Evolutionary conservation across 2,797 vertebrate genomes (phyloP), one percentile per base, ranked within the genome.

Genomic region (Hyperoplus immaculatus): DNA sequence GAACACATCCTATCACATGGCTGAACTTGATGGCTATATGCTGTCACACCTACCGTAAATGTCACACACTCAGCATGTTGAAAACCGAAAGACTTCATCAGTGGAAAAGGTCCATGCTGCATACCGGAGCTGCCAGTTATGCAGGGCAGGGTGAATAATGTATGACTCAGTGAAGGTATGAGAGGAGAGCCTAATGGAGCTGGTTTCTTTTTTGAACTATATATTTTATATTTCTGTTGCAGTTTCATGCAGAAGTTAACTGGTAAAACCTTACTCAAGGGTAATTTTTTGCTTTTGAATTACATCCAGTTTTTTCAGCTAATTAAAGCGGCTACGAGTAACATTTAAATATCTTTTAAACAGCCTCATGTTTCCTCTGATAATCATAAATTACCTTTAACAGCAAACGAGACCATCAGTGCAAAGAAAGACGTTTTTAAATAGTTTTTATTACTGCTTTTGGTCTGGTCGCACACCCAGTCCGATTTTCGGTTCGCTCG

Each of bases 61-160:
- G 83, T 82, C 85, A 89, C 62, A 45, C 71, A 65, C 58, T 80
- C 80, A 69, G 78, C 86, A 77, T 65, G 82, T 78, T 80, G 11
- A 57, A 8, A 39, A 13, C 59, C 42, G n/a, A 69, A 29, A 1
- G 54, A 63, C 71, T 84, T 65, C 54, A 53, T 86, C 78, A 84
- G 57, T 5, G 65, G 15, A 29, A 8, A 41, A 39, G 15, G 64
- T 53, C 36, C 47, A 53, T n/a, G 68, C 29, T 53, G 9, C 51
- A 71, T 16, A 5, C 38, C 38, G 41, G 51, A 69, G 46, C 38
- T 46, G 54, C 14, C 21, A 49, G 50, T 51, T 21, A 51, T 5
- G 29, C 55, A 53, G 36, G 39, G 46, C 58, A 47, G 11, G 39
- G 62, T 59, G 13, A 80, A 80, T 69, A 54, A 70, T 14, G 50